A percentile compares a stretch with the other conserved stretches of the same genome.
phyloP scores from a whole-genome alignment of 1,140 invertebrate genomes.

The Yoshiicerus persimilis region DNA sequence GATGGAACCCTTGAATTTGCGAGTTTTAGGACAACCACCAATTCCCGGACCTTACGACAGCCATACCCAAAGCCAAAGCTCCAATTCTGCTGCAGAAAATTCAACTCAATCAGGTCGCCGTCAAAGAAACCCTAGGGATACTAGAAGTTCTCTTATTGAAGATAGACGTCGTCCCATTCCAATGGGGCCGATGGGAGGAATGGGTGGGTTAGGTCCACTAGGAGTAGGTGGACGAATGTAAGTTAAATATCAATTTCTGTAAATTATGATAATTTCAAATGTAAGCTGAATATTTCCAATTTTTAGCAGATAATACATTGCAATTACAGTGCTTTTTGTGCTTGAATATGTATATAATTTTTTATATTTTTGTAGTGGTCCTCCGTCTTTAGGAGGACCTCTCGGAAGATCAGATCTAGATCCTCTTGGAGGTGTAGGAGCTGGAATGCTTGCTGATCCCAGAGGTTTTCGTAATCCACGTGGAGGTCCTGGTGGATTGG shows the following conservation, averaged over 20 bases:
- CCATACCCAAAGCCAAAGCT: not conserved
- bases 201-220: no score
- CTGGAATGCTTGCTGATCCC: constrained; percentile 44
- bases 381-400: not conserved
- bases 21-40: constrained; percentile 30
- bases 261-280: no score
- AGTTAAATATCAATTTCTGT: not conserved
- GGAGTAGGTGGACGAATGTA: not conserved
- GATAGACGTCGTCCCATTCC: not conserved
- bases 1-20: constrained; percentile 33
- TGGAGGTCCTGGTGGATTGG: not conserved
- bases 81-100: not conserved
- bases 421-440: constrained; percentile 43
- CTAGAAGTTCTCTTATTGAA: not conserved
- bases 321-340: no score
- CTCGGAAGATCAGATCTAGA: constrained; percentile 44
- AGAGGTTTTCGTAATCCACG: constrained; percentile 36
- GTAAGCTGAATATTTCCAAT: no score
- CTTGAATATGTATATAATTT: not conserved
- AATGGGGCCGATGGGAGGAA: not conserved
- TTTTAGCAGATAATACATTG: no score
- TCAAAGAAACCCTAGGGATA: not conserved
- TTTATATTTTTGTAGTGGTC: not conserved
- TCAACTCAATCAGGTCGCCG: not conserved
- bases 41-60: constrained; percentile 37